Base-by-base conservation (phyloP, 2,888 invertebrate genomes). In the Lymantria monacha region DNA sequence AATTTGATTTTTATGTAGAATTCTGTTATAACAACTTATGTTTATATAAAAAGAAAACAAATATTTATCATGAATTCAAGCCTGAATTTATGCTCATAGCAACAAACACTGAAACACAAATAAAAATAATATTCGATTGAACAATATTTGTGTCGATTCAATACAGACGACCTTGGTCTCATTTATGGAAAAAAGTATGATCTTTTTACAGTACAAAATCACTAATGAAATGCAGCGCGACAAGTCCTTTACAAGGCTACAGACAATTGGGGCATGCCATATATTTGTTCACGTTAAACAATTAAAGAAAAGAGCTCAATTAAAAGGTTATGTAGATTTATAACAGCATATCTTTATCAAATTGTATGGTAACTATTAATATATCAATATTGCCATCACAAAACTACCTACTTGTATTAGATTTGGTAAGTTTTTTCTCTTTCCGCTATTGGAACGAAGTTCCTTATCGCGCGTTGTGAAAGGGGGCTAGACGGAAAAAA, bases 161-260 rank as follows among this genome's bases (percentile, higher is more conserved):
- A 46, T 44, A 42, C 46, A 53, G 49, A 49, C 48, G 57, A 46
- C 66, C 66, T 63, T 66, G 66, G 48, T 60, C 63, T 60, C 55
- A 51, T 61, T 68, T 57, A 59, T 57, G 7, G 42, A 54, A 62
- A 22, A 59, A 55, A 50, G 47, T 56, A 59, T 55, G 7, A 42
- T 53, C 57, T 51, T 56, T 47, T 57, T 63, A 48, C 53, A 46
- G 44, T 52, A 30, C 49, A 44, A 15, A 49, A 37, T 59, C 53
- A 62, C 57, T 57, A 58, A 62, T 56, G 30, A 48, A 67, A 58
- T 58, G 50, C 53, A 53, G 37, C 56, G 56, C 46, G 53, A 49
- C 63, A 15, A 57, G 53, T 59, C 65, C 65, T 61, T 63, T 59
- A 14, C 61, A 63, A 65, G 58, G 60, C 53, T 53, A 53, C 22